Percentiles rank a stretch among this genome's conserved stretches.
phyloP scores from a whole-genome alignment of 2,797 vertebrate species.

The Aulostomus chinensis region DNA sequence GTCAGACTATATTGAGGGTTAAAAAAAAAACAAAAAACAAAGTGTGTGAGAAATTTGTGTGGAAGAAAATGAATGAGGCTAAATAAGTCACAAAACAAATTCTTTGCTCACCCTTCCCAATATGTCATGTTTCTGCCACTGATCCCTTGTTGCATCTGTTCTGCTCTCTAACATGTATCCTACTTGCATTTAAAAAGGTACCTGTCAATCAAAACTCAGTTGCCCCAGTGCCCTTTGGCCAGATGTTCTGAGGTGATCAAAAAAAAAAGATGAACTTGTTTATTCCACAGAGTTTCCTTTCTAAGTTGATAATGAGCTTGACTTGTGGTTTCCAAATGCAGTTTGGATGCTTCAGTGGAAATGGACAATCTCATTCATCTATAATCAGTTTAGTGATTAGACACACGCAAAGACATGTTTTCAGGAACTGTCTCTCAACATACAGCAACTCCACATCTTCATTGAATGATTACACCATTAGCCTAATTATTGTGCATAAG shows the following conservation, averaged over 20 bases:
- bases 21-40: no score
- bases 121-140: background rate
- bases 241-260: no score
- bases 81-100: background rate
- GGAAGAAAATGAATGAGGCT: no score
- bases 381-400: conserved; percentile 44
- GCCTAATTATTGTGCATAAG: conserved; percentile 5
- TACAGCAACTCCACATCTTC: background rate
- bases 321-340: conserved; percentile 27
- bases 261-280: background rate
- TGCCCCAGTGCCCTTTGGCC: no score
- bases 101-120: background rate
- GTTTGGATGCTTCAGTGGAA: conserved; percentile 45
- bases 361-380: conserved; percentile 32
- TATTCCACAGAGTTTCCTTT: conserved; percentile 33
- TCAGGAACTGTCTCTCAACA: no score
- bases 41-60: no score
- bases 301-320: conserved; percentile 26
- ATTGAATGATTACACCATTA: background rate
- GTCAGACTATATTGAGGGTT: no score
- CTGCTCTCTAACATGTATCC: accelerated
- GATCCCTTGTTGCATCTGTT: background rate
- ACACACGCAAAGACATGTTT: conserved; percentile 2
- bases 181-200: no score
- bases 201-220: no score